Conservation (phyloP, 2,113 vertebrate species). For the Plecotus auritus region DNA sequence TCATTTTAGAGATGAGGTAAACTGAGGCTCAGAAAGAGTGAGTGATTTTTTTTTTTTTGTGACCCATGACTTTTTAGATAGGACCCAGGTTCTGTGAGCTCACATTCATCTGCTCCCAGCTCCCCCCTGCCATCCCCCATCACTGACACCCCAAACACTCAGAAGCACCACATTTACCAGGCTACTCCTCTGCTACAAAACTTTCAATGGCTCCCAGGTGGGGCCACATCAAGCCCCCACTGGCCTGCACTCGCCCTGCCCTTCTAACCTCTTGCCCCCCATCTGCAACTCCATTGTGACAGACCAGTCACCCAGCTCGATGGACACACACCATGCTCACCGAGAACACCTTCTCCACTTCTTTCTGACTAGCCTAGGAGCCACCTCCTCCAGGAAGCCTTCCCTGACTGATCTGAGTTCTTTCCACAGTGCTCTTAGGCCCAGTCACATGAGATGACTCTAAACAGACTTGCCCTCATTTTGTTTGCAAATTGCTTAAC, state of each 20-base stretch:
- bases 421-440: neutral
- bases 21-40: neutral
- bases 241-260: no score
- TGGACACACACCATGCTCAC: neutral
- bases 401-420: neutral
- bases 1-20: neutral
- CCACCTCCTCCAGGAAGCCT: slow-evolving; percentile 2
- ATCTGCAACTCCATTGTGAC: neutral
- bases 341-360: neutral
- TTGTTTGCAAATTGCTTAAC: neutral
- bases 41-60: neutral
- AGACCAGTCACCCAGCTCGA: neutral
- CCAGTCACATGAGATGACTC: neutral
- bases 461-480: neutral
- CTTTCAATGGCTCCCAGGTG: neutral
- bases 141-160: neutral
- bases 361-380: neutral
- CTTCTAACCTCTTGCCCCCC: neutral
- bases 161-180: neutral
- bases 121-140: neutral
- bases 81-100: neutral
- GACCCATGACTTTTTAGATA: neutral
- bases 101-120: neutral
- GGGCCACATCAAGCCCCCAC: no score
- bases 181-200: neutral